Base-by-base conservation (phyloP, 2,888 invertebrate species). In the Troides helena region DNA sequence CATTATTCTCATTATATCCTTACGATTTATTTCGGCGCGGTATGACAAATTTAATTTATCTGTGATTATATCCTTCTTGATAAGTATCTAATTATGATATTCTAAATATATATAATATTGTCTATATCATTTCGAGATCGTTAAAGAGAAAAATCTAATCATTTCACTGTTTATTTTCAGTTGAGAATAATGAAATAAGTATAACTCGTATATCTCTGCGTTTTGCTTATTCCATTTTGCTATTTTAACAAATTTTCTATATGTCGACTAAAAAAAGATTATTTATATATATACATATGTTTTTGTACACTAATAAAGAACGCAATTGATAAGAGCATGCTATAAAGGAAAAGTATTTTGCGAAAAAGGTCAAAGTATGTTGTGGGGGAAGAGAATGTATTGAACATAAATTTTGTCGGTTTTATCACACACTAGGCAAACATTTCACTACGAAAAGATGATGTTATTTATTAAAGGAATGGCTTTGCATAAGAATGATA, bases 381-480 rank as follows among this genome's bases (percentile, higher is more conserved):
- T 53, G 18, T 53, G 18, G 18, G 53, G n/a, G 53, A 53, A n/a
- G n/a, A 53, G 53, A 53, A 53, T n/a, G n/a, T 53, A 25, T 56
- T 56, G 36, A 62, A 62, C 67, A 67, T 67, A 67, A 67, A 67
- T 67, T 62, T 62, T 61, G n/a, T 6, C 21, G 39, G 61, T 18
- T 67, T 62, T 61, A 36, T 61, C 61, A 36, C 46, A 21, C 43
- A 46, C 21, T 53, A 30, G 60, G 50, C 36, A 56, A 36, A 67
- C 61, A 61, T 67, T 56, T 46, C 53, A 50, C 53, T 39, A 23
- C 25, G 39, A 39, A 67, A 67, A 61, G 67, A 67, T 67, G 36
- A 56, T 67, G 67, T 61, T 61, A 61, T 67, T 67, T 67, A 61
- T 61, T 56, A 36, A 59, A 50, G 46, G 21, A 50, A 30, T 53